A percentile compares a stretch with the other conserved stretches of the same genome.
Evolutionary conservation across 1,140 invertebrate species (phyloP).

Genomic region (Eriosoma lanigerum): DNA sequence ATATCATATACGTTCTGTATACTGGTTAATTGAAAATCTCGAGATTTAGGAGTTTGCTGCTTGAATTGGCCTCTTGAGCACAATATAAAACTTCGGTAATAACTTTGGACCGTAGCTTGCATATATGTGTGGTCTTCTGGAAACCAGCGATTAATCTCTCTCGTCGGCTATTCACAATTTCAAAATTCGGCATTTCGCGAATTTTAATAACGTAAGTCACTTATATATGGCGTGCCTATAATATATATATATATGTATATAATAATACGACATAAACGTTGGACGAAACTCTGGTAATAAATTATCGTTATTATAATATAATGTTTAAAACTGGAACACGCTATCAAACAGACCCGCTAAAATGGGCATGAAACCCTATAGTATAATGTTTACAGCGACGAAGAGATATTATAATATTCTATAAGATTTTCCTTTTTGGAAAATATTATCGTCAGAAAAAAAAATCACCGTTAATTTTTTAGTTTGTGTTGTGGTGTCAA

Average conservation of each 20-base stretch:
- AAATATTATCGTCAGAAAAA: too few relatives aligned
- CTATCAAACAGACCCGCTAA: not conserved
- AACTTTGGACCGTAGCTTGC: not conserved
- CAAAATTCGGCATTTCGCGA: not conserved
- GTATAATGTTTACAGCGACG: too few relatives aligned
- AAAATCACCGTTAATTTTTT: too few relatives aligned
- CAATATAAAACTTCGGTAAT: constrained; percentile 32
- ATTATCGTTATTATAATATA: not conserved
- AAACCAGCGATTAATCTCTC: not conserved
- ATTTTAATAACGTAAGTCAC: not conserved
- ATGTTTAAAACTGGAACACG: not conserved
- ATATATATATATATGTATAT: too few relatives aligned
- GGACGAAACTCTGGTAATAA: not conserved
- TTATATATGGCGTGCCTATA: too few relatives aligned
- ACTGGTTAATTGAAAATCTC: constrained; percentile 17
- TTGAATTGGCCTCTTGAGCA: constrained; percentile 15
- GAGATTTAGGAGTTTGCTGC: not conserved
- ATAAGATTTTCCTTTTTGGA: too few relatives aligned
- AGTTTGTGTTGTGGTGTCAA: too few relatives aligned
- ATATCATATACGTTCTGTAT: not conserved
- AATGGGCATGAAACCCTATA: too few relatives aligned
- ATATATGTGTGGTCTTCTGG: not conserved
- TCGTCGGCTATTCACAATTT: not conserved
- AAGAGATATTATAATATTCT: too few relatives aligned
- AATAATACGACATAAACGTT: too few relatives aligned